Percentiles rank a stretch among this genome's conserved stretches.
phyloP scores from a whole-genome alignment of 2,113 vertebrate genomes.

The Odocoileus virginianus region DNA sequence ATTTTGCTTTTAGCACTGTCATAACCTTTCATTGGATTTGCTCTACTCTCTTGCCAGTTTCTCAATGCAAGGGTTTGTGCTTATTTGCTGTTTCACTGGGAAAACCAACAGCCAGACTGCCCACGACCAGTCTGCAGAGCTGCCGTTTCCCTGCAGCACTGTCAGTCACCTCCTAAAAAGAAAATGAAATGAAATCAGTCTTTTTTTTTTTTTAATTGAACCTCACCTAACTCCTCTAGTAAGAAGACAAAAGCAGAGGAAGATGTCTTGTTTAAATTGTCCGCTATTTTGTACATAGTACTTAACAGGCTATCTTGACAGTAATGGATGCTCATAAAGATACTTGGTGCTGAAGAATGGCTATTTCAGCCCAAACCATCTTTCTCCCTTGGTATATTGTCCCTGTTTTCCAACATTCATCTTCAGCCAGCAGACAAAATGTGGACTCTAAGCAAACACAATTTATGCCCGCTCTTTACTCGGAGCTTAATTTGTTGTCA shows the following conservation, averaged over 20 bases:
- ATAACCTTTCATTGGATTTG: not conserved
- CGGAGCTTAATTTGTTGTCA: not conserved
- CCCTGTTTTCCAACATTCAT: not conserved
- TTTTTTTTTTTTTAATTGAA: not conserved
- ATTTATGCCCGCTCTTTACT: not conserved
- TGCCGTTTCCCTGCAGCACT: fast-evolving
- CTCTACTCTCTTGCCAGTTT: not conserved
- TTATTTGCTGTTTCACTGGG: not conserved
- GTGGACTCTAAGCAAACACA: not conserved
- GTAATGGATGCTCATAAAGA: not conserved
- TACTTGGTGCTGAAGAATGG: no score
- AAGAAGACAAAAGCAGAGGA: not conserved
- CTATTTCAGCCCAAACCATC: not conserved
- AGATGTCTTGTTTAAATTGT: not conserved
- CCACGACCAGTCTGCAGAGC: fast-evolving
- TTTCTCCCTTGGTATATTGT: not conserved
- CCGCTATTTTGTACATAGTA: fast-evolving
- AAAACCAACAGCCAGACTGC: not conserved
- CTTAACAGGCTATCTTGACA: not conserved
- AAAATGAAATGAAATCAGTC: not conserved
- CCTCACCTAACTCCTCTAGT: not conserved
- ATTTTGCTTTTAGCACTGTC: not conserved
- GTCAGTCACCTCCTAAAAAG: not conserved
- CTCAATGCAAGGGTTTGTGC: not conserved
- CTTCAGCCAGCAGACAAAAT: not conserved